A percentile compares a stretch with the other conserved stretches of the same genome.
phyloP scores from a whole-genome alignment of 2,113 vertebrate genomes.

The Dendrocopos noguchii region DNA sequence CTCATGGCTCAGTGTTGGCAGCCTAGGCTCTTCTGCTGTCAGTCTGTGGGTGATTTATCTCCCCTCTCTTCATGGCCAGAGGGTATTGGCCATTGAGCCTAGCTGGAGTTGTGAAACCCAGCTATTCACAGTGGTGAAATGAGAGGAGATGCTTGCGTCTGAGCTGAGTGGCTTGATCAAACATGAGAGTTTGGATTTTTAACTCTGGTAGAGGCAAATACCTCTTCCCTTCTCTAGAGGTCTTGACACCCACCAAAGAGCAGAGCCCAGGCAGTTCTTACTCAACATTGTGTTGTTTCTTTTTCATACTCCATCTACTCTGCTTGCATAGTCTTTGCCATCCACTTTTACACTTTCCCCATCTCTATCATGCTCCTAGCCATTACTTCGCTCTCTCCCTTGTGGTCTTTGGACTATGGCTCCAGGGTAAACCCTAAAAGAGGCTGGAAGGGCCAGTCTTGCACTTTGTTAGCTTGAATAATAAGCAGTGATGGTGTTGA shows the following conservation, averaged over 20 bases:
- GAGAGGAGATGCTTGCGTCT: background rate
- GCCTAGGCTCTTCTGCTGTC: constrained; percentile 7
- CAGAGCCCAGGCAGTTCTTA: background rate
- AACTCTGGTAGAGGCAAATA: background rate
- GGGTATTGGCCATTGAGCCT: constrained; percentile 11
- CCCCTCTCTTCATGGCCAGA: constrained; percentile 6
- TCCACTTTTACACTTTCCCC: background rate
- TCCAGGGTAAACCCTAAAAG: background rate
- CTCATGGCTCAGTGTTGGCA: constrained; percentile 34
- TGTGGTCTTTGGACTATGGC: background rate
- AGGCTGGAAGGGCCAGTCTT: background rate
- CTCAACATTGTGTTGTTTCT: background rate
- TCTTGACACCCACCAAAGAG: background rate
- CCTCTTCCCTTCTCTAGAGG: background rate
- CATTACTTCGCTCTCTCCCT: background rate
- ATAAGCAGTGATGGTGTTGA: background rate
- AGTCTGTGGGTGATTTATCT: constrained; percentile 8
- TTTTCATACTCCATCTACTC: background rate
- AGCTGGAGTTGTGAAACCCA: constrained; percentile 20
- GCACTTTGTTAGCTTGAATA: background rate
- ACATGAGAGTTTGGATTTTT: background rate
- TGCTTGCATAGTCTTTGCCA: background rate
- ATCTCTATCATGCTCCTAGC: background rate
- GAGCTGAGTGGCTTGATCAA: background rate
- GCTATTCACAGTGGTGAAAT: constrained; percentile 16